Conservation (phyloP, 2,113 vertebrate genomes). For the Chelonoidis abingdonii region DNA sequence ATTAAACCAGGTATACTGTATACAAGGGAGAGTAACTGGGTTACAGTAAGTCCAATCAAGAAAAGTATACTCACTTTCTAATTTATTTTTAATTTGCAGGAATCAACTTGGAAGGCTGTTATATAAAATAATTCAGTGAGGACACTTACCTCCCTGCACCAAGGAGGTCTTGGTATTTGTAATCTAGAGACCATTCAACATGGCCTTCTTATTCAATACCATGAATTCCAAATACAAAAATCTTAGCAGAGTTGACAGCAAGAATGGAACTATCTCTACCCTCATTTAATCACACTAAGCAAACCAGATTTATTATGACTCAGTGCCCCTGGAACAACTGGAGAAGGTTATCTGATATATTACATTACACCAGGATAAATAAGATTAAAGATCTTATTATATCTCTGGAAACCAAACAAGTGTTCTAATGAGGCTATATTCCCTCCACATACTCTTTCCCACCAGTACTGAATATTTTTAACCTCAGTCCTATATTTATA, state of each 20-base stretch:
- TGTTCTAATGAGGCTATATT: constrained; percentile 1
- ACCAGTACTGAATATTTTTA: constrained; percentile 20
- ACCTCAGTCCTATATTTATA: not conserved
- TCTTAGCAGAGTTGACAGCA: constrained; percentile 38
- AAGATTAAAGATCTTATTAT: constrained; percentile 26
- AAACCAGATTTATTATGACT: constrained; percentile 25
- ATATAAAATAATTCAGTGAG: not conserved
- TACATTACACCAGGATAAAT: constrained; percentile 29
- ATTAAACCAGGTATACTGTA: not conserved
- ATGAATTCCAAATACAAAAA: constrained; percentile 28
- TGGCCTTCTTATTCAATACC: constrained; percentile 2
- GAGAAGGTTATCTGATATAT: constrained; percentile 14
- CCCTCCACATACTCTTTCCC: not conserved
- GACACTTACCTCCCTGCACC: not conserved
- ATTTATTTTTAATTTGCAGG: not conserved
- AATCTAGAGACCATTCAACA: not conserved
- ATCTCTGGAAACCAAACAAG: constrained; percentile 42
- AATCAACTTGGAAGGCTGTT: not conserved
- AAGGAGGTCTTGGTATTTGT: not conserved
- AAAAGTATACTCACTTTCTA: not conserved
- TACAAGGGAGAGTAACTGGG: not conserved
- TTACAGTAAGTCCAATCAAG: not conserved
- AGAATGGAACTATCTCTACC: constrained; percentile 47
- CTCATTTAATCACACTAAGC: constrained; percentile 41
- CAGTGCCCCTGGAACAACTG: constrained; percentile 31